phyloP scores from a whole-genome alignment of 2,797 vertebrate genomes.

The Mormyrus proboscirostris region DNA sequence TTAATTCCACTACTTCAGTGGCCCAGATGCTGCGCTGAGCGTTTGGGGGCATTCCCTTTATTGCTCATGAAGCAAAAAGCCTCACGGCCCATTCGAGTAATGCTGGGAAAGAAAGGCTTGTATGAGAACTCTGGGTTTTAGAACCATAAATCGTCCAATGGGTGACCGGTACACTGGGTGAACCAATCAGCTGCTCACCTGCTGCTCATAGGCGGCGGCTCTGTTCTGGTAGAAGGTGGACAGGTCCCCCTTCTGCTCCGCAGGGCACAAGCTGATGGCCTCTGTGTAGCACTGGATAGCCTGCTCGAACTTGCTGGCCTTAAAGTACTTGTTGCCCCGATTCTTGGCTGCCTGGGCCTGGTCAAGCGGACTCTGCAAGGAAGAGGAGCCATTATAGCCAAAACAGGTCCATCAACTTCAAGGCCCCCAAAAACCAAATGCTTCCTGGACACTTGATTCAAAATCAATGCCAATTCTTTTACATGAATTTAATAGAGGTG shows the following conservation, averaged over 20 bases:
- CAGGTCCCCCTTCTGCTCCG: constrained; percentile 83
- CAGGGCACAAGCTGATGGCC: constrained; percentile 85
- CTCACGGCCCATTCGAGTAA: not conserved
- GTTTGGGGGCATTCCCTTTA: not conserved
- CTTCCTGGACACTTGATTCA: not conserved
- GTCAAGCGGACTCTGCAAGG: constrained; percentile 79
- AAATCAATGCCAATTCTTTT: not conserved
- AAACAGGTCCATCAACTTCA: not conserved
- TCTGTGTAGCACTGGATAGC: constrained; percentile 98
- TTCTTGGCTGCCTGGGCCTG: constrained; percentile 93
- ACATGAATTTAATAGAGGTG: not conserved
- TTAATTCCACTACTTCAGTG: not conserved
- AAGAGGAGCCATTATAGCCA: not conserved
- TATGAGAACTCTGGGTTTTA: not conserved
- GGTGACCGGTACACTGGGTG: not conserved
- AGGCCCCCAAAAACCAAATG: not conserved
- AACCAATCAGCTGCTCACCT: constrained; percentile 57
- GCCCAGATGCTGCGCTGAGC: not conserved
- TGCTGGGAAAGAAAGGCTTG: not conserved
- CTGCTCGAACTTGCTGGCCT: constrained; percentile 90
- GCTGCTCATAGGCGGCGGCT: constrained; percentile 93
- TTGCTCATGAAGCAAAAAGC: not conserved
- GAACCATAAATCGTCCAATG: not conserved
- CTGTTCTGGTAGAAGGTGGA: constrained; percentile 98
- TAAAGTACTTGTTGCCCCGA: constrained; percentile 98